Evolutionary conservation across 2,113 vertebrate genomes (phyloP).

Genomic region (Sinosuthora webbiana): DNA sequence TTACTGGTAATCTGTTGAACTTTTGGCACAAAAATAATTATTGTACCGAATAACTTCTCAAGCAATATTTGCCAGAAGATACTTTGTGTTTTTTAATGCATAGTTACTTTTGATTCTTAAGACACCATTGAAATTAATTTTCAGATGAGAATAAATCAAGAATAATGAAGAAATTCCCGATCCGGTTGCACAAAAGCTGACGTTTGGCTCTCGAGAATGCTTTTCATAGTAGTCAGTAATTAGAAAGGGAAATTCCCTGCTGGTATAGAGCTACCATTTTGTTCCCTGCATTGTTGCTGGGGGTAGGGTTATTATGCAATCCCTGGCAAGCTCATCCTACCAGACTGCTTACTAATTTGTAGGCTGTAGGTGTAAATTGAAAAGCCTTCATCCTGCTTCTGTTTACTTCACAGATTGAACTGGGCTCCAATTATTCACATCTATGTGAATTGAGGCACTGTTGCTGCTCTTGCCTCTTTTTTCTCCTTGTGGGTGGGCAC

Average conservation of each 20-base stretch:
- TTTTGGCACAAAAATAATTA: not conserved
- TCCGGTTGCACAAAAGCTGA: not conserved
- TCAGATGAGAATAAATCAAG: not conserved
- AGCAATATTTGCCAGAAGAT: not conserved
- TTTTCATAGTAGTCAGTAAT: constrained; percentile 12
- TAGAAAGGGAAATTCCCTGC: constrained; percentile 53
- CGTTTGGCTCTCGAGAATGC: not conserved
- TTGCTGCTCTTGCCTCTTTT: constrained; percentile 38
- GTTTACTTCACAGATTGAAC: constrained; percentile 58
- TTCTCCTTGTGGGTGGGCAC: constrained; percentile 41
- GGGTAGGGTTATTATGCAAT: constrained; percentile 48
- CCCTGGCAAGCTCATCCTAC: constrained; percentile 26
- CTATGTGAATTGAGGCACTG: constrained; percentile 40
- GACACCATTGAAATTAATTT: not conserved
- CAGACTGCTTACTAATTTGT: constrained; percentile 54
- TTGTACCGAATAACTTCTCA: not conserved
- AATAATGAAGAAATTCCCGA: not conserved
- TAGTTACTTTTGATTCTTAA: not conserved
- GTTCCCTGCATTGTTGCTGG: constrained; percentile 14
- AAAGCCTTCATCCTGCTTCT: constrained; percentile 51
- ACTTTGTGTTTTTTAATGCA: not conserved
- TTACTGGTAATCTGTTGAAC: not conserved
- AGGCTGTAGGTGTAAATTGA: constrained; percentile 62
- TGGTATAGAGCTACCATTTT: constrained; percentile 42
- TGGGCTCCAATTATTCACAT: constrained; percentile 40